A percentile compares a stretch with the other conserved stretches of the same genome.
Evolutionary conservation across 2,113 vertebrate species (phyloP).

Genomic region (Micromys minutus): DNA sequence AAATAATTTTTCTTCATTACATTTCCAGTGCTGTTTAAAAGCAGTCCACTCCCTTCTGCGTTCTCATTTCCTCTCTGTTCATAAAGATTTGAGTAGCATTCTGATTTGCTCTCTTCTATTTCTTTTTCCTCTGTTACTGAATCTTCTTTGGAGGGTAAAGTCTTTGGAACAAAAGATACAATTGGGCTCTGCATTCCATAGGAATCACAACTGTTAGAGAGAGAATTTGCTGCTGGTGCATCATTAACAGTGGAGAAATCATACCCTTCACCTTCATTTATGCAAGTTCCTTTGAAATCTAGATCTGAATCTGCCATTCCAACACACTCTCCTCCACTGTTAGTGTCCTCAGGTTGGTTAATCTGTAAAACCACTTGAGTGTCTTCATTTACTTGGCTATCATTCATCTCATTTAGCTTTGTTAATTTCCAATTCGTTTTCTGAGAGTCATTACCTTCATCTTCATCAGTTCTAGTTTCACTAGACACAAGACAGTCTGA

Average conservation of each 20-base stretch:
- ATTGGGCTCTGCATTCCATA: conserved; percentile 88
- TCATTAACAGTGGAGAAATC: conserved; percentile 79
- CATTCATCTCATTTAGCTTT: conserved; percentile 83
- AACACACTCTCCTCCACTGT: conserved; percentile 73
- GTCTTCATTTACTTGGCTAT: conserved; percentile 83
- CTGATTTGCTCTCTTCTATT: conserved; percentile 98
- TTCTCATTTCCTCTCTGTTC: conserved; percentile 89
- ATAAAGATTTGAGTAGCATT: conserved; percentile 87
- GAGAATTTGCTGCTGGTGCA: conserved; percentile 82
- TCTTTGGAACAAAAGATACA: conserved; percentile 88
- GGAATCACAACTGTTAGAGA: conserved; percentile 89
- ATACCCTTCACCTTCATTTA: conserved; percentile 80
- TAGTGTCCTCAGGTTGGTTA: conserved; percentile 77
- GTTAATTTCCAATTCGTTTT: conserved; percentile 82
- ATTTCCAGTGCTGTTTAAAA: conserved; percentile 85
- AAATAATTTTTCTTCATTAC: conserved; percentile 88
- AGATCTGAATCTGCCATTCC: conserved; percentile 72
- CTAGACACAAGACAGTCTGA: conserved; percentile 75
- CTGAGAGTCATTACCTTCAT: conserved; percentile 77
- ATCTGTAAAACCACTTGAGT: conserved; percentile 75
- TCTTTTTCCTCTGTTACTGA: conserved; percentile 99
- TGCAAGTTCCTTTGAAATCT: conserved; percentile 76
- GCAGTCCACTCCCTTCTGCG: conserved; percentile 82
- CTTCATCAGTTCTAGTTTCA: conserved; percentile 75
- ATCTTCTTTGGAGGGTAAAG: conserved; percentile 96